Evolutionary conservation across 2,113 vertebrate genomes (phyloP).

Genomic region (Craseonycteris thonglongyai): DNA sequence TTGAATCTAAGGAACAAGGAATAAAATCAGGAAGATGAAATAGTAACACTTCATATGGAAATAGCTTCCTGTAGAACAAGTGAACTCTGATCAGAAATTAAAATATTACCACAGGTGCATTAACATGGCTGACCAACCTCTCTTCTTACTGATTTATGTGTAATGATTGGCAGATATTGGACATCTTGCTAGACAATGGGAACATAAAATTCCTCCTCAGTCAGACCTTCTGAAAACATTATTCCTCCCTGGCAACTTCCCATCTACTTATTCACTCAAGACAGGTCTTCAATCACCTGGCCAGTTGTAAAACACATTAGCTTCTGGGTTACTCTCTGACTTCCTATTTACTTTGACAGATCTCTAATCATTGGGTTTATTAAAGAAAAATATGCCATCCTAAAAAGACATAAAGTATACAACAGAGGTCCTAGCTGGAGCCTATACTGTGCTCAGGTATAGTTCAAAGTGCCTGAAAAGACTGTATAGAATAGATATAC

Average conservation of each 20-base stretch:
- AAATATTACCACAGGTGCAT: not conserved
- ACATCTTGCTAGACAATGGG: not conserved
- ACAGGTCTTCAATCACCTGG: not conserved
- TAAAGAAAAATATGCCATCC: not conserved
- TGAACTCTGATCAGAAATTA: not conserved
- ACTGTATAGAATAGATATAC: not conserved
- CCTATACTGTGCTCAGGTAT: not conserved
- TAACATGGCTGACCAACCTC: not conserved
- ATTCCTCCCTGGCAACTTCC: not conserved
- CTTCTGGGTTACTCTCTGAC: not conserved
- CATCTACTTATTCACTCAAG: not conserved
- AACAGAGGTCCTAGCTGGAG: not conserved
- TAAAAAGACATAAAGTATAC: not conserved
- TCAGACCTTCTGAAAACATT: not conserved
- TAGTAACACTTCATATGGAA: constrained; percentile 9
- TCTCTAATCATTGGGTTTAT: not conserved
- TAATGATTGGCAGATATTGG: not conserved
- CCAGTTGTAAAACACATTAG: not conserved
- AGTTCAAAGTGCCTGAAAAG: not conserved
- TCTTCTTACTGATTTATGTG: not conserved
- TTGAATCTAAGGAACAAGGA: not conserved
- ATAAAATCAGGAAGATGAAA: constrained; percentile 37
- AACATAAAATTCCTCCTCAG: not conserved
- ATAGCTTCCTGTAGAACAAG: not conserved
- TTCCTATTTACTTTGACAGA: constrained; percentile 26